These are phyloP conservation scores for Poeciliopsis turrubarensis DNA, from an alignment of 2,113 vertebrate genomes.

Conservation along the genomic window DNA sequence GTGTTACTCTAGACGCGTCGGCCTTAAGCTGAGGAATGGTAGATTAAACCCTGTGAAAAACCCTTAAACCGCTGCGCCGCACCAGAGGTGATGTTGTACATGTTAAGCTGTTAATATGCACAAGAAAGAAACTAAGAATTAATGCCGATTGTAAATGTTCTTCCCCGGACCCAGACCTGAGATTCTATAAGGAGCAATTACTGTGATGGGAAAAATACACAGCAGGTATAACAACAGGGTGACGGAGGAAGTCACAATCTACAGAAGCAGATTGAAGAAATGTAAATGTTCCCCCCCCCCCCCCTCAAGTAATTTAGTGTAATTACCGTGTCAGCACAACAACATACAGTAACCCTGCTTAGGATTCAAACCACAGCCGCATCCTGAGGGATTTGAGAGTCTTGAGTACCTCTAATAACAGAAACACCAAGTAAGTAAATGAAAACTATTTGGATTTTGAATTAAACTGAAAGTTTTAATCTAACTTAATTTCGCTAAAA, in stretches of 20 bases:
- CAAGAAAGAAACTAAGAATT: not conserved
- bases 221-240: not conserved
- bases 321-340: not conserved
- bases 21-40: slow-evolving; percentile 34
- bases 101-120: slow-evolving; percentile 6
- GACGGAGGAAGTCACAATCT: not conserved
- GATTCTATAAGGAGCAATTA: not conserved
- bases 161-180: not conserved
- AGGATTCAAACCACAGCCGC: slow-evolving; percentile 18
- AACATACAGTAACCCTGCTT: not conserved
- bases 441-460: not conserved
- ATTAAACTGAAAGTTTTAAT: not conserved
- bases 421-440: not conserved
- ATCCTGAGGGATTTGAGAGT: not conserved
- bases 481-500: not conserved
- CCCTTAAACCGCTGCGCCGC: slow-evolving; percentile 1
- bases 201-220: slow-evolving; percentile 6
- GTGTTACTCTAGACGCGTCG: slow-evolving; percentile 22
- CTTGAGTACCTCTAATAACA: not conserved
- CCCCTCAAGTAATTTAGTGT: not conserved
- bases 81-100: not conserved
- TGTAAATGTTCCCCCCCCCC: not conserved
- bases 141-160: not conserved
- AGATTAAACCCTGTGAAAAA: slow-evolving; percentile 37
- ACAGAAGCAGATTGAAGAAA: not conserved